Evolutionary conservation across 2,888 invertebrate species (phyloP), one percentile per base, ranked within the genome.

Genomic region (Sarcophaga carnaria): DNA sequence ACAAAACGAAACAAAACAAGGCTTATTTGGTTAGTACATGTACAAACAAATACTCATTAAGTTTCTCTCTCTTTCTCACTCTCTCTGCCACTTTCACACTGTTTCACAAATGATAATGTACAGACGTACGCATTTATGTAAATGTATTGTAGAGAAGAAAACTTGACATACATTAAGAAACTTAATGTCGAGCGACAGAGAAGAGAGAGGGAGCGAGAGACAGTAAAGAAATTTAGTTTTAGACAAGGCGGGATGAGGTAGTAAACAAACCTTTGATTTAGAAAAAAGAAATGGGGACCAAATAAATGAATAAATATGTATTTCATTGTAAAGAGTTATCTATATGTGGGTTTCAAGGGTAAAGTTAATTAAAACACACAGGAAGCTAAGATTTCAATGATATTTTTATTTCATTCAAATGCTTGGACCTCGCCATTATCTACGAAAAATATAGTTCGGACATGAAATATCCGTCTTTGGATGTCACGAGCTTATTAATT

Each of bases 21-120:
- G 84, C 80, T 84, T 84, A 84, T 84, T 84, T 80, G 54, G 54
- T 64, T 77, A 63, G 67, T 20, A 78, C 59, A 62, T 54, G 37
- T 22, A 63, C 64, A 71, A 14, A 75, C 72, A 82, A 54, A 12
- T 60, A 64, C 71, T 64, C 5, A 54, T 54, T 54, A 54, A 54
- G 17, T 54, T 54, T 54, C 54, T 54, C 17, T 54, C 17, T 4
- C 54, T 14, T 4, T 54, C 12, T 54, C 54, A 4, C 4, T 3
- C 17, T 54, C 5, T 17, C 5, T 54, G 54, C 37, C 17, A 1
- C 54, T 54, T 17, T 17, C 17, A 14, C 17, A 14, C 17, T 54
- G 4, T 14, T 12, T 54, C 17, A 54, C 54, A 54, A 54, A 54
- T 54, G 37, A 8, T 37, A 37, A 54, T 54, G 14, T 14, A 54